Conservation (phyloP, 1,140 invertebrate species). For the Drosophila erecta region DNA sequence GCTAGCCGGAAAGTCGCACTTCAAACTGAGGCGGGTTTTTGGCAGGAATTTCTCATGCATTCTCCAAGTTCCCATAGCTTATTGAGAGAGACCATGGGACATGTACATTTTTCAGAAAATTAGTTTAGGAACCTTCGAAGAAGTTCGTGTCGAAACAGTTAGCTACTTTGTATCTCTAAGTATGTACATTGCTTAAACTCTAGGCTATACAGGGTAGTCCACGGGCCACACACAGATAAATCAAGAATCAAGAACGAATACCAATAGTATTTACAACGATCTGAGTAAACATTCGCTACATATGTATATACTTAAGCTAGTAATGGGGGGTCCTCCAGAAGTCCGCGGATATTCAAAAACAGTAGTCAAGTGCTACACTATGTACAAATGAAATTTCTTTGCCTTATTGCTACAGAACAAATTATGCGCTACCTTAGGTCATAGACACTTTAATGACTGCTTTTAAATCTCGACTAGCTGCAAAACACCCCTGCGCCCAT, state of each 20-base stretch:
- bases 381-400: constrained; percentile 10
- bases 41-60: constrained; percentile 33
- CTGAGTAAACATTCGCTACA: constrained; percentile 41
- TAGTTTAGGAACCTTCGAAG: constrained; percentile 38
- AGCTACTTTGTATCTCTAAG: constrained; percentile 26
- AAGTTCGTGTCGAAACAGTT: constrained; percentile 33
- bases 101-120: constrained; percentile 7
- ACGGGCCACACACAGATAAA: constrained; percentile 19
- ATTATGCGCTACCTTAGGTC: neutral
- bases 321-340: neutral
- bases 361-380: neutral
- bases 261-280: constrained; percentile 46
- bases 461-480: neutral
- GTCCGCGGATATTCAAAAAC: neutral
- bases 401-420: neutral
- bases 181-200: constrained; percentile 42
- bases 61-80: neutral
- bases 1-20: constrained; percentile 37
- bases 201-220: constrained; percentile 42
- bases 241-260: constrained; percentile 4
- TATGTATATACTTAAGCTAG: constrained; percentile 21
- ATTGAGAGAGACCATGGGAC: constrained; percentile 2
- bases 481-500: neutral
- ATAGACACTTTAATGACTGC: neutral
- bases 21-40: constrained; percentile 16